phyloP scores from a whole-genome alignment of 2,888 invertebrate genomes.

The Lasioglossum calceatum region DNA sequence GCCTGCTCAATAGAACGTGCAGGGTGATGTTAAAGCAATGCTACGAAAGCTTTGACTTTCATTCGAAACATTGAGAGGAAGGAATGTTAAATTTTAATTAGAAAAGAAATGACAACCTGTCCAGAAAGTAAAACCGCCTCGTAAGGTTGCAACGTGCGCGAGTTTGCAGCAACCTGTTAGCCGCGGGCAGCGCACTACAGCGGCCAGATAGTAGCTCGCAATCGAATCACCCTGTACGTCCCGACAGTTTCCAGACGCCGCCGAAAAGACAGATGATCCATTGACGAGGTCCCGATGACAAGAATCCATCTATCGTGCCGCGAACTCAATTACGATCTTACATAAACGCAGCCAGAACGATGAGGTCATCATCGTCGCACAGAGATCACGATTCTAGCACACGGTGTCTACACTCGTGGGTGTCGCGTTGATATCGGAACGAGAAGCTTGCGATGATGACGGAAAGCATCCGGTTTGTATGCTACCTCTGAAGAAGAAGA shows the following conservation, averaged over 20 bases:
- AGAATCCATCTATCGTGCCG: not conserved
- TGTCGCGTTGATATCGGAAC: not conserved
- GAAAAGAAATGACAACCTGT: not conserved
- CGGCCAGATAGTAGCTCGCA: not conserved
- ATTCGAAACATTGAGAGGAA: too few species aligned
- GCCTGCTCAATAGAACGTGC: not conserved
- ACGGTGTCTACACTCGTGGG: constrained; percentile 5
- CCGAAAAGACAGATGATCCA: not conserved
- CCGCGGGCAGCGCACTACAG: not conserved
- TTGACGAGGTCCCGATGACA: not conserved
- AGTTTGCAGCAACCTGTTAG: not conserved
- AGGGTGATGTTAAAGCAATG: not conserved
- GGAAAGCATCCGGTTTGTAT: constrained; percentile 44
- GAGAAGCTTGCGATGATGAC: not conserved
- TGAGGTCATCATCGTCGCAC: not conserved
- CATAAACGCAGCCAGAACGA: constrained; percentile 11
- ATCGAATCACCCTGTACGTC: not conserved
- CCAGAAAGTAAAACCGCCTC: not conserved
- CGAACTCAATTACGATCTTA: constrained; percentile 1
- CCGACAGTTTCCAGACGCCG: not conserved
- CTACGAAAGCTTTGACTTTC: not conserved
- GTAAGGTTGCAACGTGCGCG: not conserved
- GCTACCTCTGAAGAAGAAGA: constrained; percentile 73
- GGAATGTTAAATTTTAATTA: not conserved
- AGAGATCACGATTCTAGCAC: constrained; percentile 17